Conservation (phyloP, 64 coral and sea anemone species). For the Trachythela sp. region DNA sequence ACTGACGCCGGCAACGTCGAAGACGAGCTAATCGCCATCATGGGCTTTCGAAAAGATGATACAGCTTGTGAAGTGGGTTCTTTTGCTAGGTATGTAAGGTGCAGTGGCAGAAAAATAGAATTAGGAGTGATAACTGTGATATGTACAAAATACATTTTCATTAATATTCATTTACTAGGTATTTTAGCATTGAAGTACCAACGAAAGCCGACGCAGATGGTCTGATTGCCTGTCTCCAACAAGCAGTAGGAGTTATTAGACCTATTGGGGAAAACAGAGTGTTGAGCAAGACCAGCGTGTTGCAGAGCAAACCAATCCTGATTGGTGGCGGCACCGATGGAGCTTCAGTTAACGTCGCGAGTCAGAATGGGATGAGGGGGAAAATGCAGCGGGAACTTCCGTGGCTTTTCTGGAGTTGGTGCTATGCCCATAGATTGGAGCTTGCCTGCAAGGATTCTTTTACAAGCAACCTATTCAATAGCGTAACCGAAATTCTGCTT, state of each 20-base stretch:
- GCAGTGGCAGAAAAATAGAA: neutral
- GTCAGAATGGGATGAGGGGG: neutral
- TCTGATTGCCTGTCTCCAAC: neutral
- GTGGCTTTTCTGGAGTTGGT: neutral
- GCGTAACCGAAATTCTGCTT: neutral
- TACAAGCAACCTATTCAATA: neutral
- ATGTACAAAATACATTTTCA: neutral
- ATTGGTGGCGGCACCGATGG: neutral
- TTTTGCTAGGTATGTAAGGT: neutral
- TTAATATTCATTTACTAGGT: too few relatives aligned
- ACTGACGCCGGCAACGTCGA: neutral
- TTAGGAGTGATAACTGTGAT: neutral
- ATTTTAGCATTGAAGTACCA: conserved; percentile 2
- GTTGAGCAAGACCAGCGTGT: neutral
- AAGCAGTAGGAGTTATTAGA: neutral
- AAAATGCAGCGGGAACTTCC: neutral
- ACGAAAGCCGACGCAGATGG: neutral
- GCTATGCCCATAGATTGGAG: neutral
- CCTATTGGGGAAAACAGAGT: neutral
- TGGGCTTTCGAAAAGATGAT: neutral
- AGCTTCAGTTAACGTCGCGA: neutral
- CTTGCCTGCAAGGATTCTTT: neutral
- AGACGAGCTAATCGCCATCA: neutral
- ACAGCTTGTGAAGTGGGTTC: neutral
- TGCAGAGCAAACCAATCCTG: neutral